Base-by-base conservation (phyloP, 1,140 invertebrate genomes). In the Hylaeus volcanicus region DNA sequence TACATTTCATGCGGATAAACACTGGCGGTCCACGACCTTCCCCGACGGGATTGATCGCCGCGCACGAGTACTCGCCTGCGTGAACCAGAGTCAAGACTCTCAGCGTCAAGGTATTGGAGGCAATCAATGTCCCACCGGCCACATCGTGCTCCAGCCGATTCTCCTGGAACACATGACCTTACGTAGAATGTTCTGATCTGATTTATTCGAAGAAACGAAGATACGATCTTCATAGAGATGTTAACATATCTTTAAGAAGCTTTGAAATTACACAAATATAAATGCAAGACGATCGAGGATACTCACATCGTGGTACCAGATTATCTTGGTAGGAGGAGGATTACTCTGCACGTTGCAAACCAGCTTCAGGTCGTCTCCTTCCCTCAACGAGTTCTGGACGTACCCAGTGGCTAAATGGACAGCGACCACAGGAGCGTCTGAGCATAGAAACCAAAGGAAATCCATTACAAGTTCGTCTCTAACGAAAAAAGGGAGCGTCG, bases 41-140 rank as follows among this genome's bases (percentile, higher is more conserved):
- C 9, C 96, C 96, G 86, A 96, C 96, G 4, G 94, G 93, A 88
- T 97, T 97, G 74, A 93, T 93, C 1, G 96, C 96, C 43, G 94
- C 91, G 86, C 96, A 97, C 15, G 95, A 94, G 88, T 96, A 97
- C 43, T 95, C 94, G 1, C 96, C 95, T 0, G 93, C 93, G 79
- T 95, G 93, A 15, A 90, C 90, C 43, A 94, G 89, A 72, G 90
- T 90, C 69, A 95, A 86, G 26, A 90, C 89, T n/a, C 93, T 93
- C 63, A 94, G 82, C 74, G 93, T 92, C 81, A 94, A 83, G 72
- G 91, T 93, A 74, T 93, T 89, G 11, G 89, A 89, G 51, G 89
- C 86, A 12, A 90, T 5, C 43, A 90, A 60, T 58, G 88, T 81
- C 9, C 89, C 89, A 0, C 61, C 82, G n/a, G 74, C 75, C 41